Evolutionary conservation across 2,888 invertebrate genomes (phyloP).

Genomic region (Philereme transversata): DNA sequence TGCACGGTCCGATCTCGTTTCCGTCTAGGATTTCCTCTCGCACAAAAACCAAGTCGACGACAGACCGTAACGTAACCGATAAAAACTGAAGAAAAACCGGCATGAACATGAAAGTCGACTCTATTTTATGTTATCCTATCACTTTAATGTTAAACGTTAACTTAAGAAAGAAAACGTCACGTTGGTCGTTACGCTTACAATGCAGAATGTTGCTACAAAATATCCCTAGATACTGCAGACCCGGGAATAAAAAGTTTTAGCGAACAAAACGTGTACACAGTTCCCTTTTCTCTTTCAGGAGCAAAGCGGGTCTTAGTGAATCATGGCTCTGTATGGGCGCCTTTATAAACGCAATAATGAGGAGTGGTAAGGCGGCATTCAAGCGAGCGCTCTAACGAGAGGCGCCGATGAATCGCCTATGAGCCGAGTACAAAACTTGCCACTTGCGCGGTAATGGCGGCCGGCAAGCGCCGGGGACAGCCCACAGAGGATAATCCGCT

Average conservation of each 20-base stretch:
- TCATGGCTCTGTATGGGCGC: conserved; percentile 76
- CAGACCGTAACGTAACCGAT: conserved; percentile 35
- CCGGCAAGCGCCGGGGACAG: conserved; percentile 38
- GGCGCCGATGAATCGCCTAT: conserved; percentile 79
- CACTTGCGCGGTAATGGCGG: conserved; percentile 68
- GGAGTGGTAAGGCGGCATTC: conserved; percentile 80
- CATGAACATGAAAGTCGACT: conserved; percentile 43
- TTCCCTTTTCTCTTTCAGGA: conserved; percentile 81
- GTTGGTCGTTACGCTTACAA: conserved; percentile 56
- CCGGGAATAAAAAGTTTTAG: conserved; percentile 64
- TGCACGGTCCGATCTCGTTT: conserved; percentile 42
- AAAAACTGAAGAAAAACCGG: conserved; percentile 48
- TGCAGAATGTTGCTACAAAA: conserved; percentile 60
- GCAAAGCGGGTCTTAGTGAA: conserved; percentile 76
- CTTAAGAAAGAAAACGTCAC: conserved; percentile 51
- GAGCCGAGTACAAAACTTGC: conserved; percentile 78
- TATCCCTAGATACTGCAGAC: conserved; percentile 54
- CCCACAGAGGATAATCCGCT: conserved; percentile 23
- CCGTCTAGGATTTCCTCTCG: conserved; percentile 47
- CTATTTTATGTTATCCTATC: conserved; percentile 48
- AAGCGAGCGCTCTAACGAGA: conserved; percentile 76
- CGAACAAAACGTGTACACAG: conserved; percentile 78
- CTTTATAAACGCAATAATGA: conserved; percentile 84
- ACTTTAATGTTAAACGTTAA: conserved; percentile 53
- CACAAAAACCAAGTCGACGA: conserved; percentile 43